A percentile compares a stretch with the other conserved stretches of the same genome.
Evolutionary conservation across 1,140 invertebrate genomes (phyloP).

Genomic region (Tetragonula clypearis): DNA sequence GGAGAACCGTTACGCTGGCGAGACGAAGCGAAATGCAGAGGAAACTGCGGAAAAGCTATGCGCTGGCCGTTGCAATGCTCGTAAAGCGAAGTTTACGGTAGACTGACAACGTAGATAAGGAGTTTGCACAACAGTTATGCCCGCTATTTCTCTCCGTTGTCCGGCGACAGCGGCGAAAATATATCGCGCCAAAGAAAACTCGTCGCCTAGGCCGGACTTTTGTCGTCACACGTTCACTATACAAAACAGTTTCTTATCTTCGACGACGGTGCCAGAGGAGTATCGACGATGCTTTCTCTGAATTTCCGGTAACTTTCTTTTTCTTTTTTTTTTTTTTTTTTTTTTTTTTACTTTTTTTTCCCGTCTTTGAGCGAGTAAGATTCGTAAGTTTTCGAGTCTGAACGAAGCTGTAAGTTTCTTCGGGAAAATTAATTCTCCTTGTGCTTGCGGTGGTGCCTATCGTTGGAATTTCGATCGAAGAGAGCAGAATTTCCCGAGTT

Average conservation of each 20-base stretch:
- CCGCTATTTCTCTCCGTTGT: conserved; percentile 68
- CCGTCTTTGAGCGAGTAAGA: no score
- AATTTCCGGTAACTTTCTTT: background rate
- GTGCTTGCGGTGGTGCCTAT: no score
- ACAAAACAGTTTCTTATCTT: background rate
- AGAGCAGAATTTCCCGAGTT: no score
- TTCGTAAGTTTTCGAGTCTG: no score
- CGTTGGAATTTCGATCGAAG: no score
- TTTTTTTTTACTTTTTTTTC: no score
- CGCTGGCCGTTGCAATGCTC: conserved; percentile 47
- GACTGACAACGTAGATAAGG: conserved; percentile 70
- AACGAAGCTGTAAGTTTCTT: no score
- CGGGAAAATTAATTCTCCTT: no score
- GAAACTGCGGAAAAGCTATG: conserved; percentile 70
- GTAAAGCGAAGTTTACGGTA: conserved; percentile 76
- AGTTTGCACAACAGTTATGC: conserved; percentile 74
- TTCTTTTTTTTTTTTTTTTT: no score
- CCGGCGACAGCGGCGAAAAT: background rate
- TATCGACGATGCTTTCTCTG: background rate
- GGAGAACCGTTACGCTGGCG: conserved; percentile 70
- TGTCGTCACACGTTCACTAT: background rate
- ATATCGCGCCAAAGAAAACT: background rate
- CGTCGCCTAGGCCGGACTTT: no score
- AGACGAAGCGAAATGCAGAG: conserved; percentile 70
- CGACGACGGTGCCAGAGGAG: no score